phyloP scores from a whole-genome alignment of 2,888 invertebrate species.

The Amphipyra berbera region DNA sequence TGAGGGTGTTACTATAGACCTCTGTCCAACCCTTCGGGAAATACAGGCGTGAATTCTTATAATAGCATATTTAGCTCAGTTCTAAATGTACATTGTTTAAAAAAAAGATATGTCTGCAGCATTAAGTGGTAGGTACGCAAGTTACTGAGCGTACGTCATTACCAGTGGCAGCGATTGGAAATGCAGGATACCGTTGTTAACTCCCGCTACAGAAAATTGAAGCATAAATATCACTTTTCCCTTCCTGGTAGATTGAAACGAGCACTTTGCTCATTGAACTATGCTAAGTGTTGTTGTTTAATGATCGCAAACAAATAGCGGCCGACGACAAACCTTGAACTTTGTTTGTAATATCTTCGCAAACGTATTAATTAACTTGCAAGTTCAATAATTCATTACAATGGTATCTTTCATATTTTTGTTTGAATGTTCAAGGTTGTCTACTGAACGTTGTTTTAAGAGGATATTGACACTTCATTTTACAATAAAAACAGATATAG shows the following conservation, averaged over 20 bases:
- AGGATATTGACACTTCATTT: slow-evolving; percentile 31
- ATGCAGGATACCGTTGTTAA: slow-evolving; percentile 69
- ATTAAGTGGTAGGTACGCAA: slow-evolving; percentile 36
- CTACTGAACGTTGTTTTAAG: slow-evolving; percentile 17
- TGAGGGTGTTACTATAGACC: too few relatives aligned
- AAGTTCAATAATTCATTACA: slow-evolving; percentile 54
- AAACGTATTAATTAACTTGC: slow-evolving; percentile 63
- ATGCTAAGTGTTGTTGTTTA: slow-evolving; percentile 26
- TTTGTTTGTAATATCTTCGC: slow-evolving; percentile 59
- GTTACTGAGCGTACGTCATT: slow-evolving; percentile 55
- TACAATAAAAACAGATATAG: slow-evolving; percentile 15
- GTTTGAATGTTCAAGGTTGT: slow-evolving; percentile 37
- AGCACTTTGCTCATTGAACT: slow-evolving; percentile 7
- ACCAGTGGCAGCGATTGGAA: slow-evolving; percentile 66
- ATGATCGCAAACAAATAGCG: slow-evolving; percentile 35
- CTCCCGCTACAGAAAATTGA: slow-evolving; percentile 67
- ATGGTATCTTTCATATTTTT: slow-evolving; percentile 32
- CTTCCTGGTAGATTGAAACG: slow-evolving; percentile 60
- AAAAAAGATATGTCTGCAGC: slow-evolving; percentile 19
- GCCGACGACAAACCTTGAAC: slow-evolving; percentile 65
- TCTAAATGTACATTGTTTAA: slow-evolving; percentile 18
- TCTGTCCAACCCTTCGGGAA: too few relatives aligned
- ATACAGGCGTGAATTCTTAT: too few relatives aligned
- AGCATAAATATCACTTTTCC: slow-evolving; percentile 53
- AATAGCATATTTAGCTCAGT: slow-evolving; percentile 1